Conservation (phyloP, 2,888 invertebrate genomes). For the Folsomia candida region DNA sequence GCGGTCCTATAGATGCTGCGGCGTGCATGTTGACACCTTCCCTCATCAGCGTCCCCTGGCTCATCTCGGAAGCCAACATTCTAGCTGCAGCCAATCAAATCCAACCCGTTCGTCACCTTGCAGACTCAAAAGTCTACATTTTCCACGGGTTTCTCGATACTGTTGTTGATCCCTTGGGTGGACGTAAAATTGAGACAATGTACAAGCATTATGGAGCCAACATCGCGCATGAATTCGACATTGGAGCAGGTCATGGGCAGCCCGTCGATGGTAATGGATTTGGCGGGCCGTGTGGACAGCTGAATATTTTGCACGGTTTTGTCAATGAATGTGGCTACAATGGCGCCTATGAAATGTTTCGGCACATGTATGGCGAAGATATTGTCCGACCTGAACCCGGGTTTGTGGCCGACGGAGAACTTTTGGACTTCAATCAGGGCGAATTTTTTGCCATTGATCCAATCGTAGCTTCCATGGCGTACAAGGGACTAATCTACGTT, state of each 20-base stretch:
- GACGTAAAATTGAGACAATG: background rate
- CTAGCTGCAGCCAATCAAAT: background rate
- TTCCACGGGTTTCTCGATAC: background rate
- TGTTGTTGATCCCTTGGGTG: background rate
- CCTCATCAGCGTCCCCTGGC: background rate
- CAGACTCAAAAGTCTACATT: background rate
- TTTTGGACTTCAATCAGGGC: background rate
- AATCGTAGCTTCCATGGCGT: background rate
- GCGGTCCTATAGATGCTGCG: too few relatives aligned
- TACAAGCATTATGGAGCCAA: background rate
- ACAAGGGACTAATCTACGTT: background rate
- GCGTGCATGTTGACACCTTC: background rate
- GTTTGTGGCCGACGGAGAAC: conserved; percentile 2
- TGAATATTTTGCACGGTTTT: background rate
- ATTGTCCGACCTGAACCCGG: background rate
- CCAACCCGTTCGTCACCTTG: background rate
- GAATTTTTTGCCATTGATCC: conserved; percentile 1
- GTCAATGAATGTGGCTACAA: conserved; percentile 15
- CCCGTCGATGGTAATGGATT: background rate
- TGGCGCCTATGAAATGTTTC: conserved; percentile 16
- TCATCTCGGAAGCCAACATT: background rate
- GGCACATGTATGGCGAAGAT: background rate
- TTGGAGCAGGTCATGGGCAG: background rate
- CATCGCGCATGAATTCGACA: background rate
- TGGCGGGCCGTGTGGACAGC: conserved; percentile 2